Evolutionary conservation across 1,140 invertebrate species (phyloP).

Genomic region (Apis dorsata): DNA sequence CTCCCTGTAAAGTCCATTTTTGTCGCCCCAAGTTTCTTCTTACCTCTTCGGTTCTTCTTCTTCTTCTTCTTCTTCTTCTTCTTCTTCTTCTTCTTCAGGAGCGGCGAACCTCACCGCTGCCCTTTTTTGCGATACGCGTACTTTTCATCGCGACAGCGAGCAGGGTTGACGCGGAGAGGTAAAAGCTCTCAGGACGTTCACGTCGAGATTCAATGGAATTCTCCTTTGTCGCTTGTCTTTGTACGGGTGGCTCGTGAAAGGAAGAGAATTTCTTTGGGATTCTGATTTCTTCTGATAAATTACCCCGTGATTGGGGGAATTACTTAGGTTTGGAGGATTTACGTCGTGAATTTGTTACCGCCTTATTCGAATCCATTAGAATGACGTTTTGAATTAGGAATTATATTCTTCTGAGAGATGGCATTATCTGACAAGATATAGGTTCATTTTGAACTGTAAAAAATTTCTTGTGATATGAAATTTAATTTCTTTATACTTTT

Average conservation of each 20-base stretch:
- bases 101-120: background rate
- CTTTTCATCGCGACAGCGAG: slow-evolving; percentile 7
- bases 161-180: slow-evolving; percentile 1
- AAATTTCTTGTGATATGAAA: too few relatives aligned
- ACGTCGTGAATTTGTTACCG: background rate
- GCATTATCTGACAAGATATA: too few relatives aligned
- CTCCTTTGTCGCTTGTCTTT: slow-evolving; percentile 13
- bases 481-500: too few relatives aligned
- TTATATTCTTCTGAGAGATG: background rate
- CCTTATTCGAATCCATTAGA: background rate
- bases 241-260: background rate
- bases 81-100: background rate
- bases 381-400: background rate
- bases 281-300: slow-evolving; percentile 1
- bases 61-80: background rate
- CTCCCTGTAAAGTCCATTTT: slow-evolving; percentile 46
- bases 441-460: too few relatives aligned
- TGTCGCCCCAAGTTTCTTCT: slow-evolving; percentile 17
- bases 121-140: slow-evolving; percentile 10
- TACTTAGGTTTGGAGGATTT: background rate
- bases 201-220: slow-evolving; percentile 1
- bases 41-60: background rate
- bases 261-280: background rate
- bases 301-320: background rate
- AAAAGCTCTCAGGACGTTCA: background rate